phyloP scores from a whole-genome alignment of 2,888 invertebrate genomes.

The Ommatoiulus sabulosus region DNA sequence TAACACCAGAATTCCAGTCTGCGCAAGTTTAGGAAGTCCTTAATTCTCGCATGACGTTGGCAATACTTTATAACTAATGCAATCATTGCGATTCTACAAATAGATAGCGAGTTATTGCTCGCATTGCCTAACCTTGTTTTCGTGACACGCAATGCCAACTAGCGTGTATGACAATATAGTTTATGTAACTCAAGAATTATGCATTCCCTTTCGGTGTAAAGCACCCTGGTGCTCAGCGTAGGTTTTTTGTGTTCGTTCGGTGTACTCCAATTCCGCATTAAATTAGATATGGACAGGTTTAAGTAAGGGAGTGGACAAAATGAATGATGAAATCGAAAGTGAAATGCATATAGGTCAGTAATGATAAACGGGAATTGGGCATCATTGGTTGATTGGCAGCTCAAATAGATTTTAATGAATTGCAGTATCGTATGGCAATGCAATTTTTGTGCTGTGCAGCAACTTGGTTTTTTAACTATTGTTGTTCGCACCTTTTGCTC shows the following conservation, averaged over 20 bases:
- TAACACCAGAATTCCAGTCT: not conserved
- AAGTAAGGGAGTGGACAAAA: slow-evolving; percentile 18
- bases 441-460: not conserved
- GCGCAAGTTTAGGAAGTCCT: not conserved
- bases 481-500: not conserved
- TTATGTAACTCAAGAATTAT: slow-evolving; percentile 15
- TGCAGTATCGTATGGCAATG: not conserved
- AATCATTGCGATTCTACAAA: not conserved
- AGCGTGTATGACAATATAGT: slow-evolving; percentile 18
- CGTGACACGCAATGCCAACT: slow-evolving; percentile 39
- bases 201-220: slow-evolving; percentile 11
- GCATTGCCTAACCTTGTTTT: slow-evolving; percentile 39
- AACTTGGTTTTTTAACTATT: not conserved
- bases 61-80: not conserved
- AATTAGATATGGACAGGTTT: slow-evolving; percentile 22
- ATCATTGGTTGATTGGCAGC: not conserved
- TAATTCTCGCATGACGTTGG: slow-evolving; percentile 38
- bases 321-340: slow-evolving; percentile 13
- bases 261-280: slow-evolving; percentile 14
- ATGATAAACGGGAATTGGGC: not conserved
- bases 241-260: not conserved
- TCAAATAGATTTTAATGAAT: not conserved
- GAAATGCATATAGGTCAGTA: slow-evolving; percentile 31
- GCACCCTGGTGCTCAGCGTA: slow-evolving; percentile 40
- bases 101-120: slow-evolving; percentile 33